Evolutionary conservation across 2,888 invertebrate species (phyloP).

Genomic region (Drosophila neotestacea): DNA sequence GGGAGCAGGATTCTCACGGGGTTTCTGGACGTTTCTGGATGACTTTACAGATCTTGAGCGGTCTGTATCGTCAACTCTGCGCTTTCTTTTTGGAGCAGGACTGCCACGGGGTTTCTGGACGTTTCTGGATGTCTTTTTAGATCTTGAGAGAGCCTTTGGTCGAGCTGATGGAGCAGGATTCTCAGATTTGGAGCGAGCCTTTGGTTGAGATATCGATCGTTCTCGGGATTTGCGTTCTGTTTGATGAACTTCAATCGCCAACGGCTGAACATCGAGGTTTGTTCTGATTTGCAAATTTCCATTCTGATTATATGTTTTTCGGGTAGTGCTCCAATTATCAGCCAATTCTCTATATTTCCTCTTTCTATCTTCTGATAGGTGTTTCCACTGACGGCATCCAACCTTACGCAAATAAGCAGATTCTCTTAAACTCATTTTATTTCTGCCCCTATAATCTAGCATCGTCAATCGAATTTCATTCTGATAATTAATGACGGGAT

Average conservation of each 20-base stretch:
- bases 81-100: not conserved
- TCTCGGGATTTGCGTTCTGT: no score
- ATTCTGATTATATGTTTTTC: not conserved
- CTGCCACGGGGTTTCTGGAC: not conserved
- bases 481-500: constrained; percentile 27
- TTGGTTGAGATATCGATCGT: not conserved
- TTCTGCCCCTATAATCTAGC: not conserved
- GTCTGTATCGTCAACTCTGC: not conserved
- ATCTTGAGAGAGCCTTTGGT: no score
- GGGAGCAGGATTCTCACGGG: not conserved
- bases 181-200: not conserved
- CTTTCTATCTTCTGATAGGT: not conserved
- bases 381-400: not conserved
- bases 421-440: constrained; percentile 8
- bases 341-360: constrained; percentile 19
- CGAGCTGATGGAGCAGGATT: no score
- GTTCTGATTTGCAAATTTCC: not conserved
- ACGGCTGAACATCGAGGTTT: not conserved
- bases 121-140: not conserved
- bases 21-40: not conserved
- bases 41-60: not conserved
- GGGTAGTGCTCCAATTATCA: not conserved
- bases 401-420: constrained; percentile 8
- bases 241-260: no score
- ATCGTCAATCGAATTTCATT: constrained; percentile 25